Base-by-base conservation (phyloP, 2,113 vertebrate species). In the Megatriorchis doriae region DNA sequence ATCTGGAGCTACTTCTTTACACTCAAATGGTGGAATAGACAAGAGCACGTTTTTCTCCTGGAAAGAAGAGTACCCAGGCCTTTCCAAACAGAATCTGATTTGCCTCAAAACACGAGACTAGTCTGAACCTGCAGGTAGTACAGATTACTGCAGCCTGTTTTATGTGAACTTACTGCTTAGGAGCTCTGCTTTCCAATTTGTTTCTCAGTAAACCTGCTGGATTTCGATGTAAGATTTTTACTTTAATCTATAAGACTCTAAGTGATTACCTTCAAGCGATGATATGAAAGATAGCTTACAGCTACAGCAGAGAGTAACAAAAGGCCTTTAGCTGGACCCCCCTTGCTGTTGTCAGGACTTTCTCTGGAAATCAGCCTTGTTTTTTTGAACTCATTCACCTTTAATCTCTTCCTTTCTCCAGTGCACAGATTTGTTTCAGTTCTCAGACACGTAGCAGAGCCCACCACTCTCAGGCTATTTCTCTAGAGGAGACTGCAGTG, bases 191-290 rank as follows among this genome's bases (percentile, higher is more conserved):
- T 88, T 82, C 58, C 50, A 86, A 70, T 53, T 73, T 1, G 5
- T 61, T 86, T 88, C 58, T 80, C 82, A 66, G 62, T 73, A 90
- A 90, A 83, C 34, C 59, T 73, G 18, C 16, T 73, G 88, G 82
- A 92, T 82, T 94, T 90, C 74, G 25, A 89, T 55, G 32, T 59
- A 71, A 89, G 72, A 84, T 84, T 81, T 96, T 95, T 71, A 17
- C 84, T 94, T 95, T 65, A 70, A 70, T 68, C 63, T 86, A 3
- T 36, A 77, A 88, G 48, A 75, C 43, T 79, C 42, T 58, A 63
- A 52, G 53, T 70, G 31, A 70, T 92, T 83, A 58, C 71, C 32
- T 80, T 92, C 38, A 91, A 45, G 19, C 26, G 23, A 70, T 86
- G n/a, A 38, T 50, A 63, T 58, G 66, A 94, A 91, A 87, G 74